phyloP scores from a whole-genome alignment of 2,888 invertebrate species.

The Malacosoma neustria region DNA sequence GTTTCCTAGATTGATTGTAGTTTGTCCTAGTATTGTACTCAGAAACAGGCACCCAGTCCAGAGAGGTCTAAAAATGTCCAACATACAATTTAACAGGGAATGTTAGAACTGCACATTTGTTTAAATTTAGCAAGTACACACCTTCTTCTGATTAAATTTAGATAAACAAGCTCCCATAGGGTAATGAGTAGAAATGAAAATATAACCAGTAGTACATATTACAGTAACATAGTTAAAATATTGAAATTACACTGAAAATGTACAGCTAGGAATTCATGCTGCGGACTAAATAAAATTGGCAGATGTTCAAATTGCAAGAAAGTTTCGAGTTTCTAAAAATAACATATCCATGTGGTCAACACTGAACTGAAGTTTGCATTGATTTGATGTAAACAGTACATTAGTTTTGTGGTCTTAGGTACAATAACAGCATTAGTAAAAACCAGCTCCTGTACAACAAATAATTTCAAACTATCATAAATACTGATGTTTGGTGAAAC shows the following conservation, averaged over 20 bases:
- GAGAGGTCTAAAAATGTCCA: conserved; percentile 52
- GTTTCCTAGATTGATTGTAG: conserved; percentile 64
- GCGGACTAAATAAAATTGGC: conserved; percentile 38
- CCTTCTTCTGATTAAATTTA: conserved; percentile 60
- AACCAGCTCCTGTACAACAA: too few species aligned
- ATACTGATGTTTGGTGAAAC: too few species aligned
- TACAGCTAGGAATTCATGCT: neutral
- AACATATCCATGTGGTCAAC: conserved; percentile 35
- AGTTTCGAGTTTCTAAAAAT: conserved; percentile 53
- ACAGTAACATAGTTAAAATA: neutral
- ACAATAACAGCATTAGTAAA: too few species aligned
- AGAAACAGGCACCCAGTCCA: conserved; percentile 71
- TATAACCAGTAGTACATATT: too few species aligned
- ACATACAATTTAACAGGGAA: conserved; percentile 1
- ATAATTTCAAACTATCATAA: too few species aligned
- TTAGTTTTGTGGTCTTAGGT: neutral
- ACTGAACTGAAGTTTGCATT: neutral
- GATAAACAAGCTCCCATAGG: conserved; percentile 69
- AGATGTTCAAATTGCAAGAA: conserved; percentile 45
- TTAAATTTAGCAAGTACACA: conserved; percentile 22
- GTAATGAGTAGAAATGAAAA: conserved; percentile 10
- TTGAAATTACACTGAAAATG: neutral
- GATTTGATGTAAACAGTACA: neutral
- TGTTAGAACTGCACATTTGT: conserved; percentile 4
- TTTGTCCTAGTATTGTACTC: conserved; percentile 65